These are phyloP conservation scores for Coregonus sp. DNA, from an alignment of 2,797 vertebrate genomes.

Conservation along the genomic window DNA sequence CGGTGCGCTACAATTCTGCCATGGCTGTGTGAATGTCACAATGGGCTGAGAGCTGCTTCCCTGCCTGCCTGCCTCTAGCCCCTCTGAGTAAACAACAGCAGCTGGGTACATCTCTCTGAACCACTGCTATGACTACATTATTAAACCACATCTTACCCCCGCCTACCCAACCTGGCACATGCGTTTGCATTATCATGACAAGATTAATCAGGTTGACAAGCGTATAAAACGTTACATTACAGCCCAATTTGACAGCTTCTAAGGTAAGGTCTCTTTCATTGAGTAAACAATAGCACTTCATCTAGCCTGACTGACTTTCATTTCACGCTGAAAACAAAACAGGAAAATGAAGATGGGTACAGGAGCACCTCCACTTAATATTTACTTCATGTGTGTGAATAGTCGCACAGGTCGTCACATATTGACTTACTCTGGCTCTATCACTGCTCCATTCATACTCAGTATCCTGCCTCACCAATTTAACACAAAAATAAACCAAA, in stretches of 20 bases:
- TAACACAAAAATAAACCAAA: not conserved
- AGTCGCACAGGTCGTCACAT: not conserved
- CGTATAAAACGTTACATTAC: too few relatives aligned
- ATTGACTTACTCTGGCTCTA: not conserved
- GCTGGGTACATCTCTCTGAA: not conserved
- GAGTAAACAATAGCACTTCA: not conserved
- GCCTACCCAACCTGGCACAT: not conserved
- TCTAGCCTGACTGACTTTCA: not conserved
- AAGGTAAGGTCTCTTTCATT: not conserved
- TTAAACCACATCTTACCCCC: not conserved
- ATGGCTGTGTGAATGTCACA: conserved; percentile 66
- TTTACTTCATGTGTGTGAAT: not conserved
- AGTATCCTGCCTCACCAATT: not conserved
- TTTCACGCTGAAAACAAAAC: not conserved
- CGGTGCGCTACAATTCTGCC: conserved; percentile 66
- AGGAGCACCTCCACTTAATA: not conserved
- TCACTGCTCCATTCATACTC: not conserved
- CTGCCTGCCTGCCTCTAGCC: conserved; percentile 33
- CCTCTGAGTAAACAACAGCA: conserved; percentile 20
- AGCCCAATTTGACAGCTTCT: too few relatives aligned
- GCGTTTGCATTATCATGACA: not conserved
- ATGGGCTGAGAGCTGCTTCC: conserved; percentile 59
- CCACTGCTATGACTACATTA: not conserved
- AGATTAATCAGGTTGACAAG: not conserved
- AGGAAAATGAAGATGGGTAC: not conserved